Conservation (phyloP, 2,113 vertebrate genomes). For the Turdus rufiventris region DNA sequence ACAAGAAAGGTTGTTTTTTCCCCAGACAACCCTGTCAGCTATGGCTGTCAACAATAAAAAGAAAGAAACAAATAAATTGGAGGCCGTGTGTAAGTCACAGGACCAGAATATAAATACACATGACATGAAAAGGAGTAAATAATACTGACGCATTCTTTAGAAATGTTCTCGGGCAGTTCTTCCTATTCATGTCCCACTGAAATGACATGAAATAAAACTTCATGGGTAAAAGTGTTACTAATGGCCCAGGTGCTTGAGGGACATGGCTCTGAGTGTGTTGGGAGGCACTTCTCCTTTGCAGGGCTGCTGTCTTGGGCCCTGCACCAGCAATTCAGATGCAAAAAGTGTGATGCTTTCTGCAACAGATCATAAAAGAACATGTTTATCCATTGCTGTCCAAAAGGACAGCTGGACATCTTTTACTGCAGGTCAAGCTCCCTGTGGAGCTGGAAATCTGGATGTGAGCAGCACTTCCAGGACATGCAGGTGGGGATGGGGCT, state of each 20-base stretch:
- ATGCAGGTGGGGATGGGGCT: background rate
- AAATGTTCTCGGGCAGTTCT: constrained; percentile 24
- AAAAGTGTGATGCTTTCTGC: background rate
- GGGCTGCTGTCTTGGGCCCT: background rate
- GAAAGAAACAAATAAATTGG: constrained; percentile 82
- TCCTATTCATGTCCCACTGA: background rate
- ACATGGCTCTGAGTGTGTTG: background rate
- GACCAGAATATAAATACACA: constrained; percentile 67
- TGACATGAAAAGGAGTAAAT: constrained; percentile 52
- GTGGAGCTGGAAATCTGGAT: background rate
- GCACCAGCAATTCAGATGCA: background rate
- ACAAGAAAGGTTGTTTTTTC: constrained; percentile 26
- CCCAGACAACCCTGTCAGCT: constrained; percentile 19
- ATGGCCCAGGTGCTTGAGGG: background rate
- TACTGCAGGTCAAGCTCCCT: background rate
- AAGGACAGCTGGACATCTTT: background rate
- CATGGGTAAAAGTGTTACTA: background rate
- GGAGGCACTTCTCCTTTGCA: background rate
- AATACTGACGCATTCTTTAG: constrained; percentile 36
- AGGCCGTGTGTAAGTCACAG: constrained; percentile 81
- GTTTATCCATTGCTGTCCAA: background rate
- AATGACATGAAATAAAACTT: constrained; percentile 26
- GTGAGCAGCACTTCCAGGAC: background rate
- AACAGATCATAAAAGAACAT: background rate
- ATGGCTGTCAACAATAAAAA: constrained; percentile 54